phyloP scores from a whole-genome alignment of 2,113 vertebrate species.

The Mesitornis unicolor region DNA sequence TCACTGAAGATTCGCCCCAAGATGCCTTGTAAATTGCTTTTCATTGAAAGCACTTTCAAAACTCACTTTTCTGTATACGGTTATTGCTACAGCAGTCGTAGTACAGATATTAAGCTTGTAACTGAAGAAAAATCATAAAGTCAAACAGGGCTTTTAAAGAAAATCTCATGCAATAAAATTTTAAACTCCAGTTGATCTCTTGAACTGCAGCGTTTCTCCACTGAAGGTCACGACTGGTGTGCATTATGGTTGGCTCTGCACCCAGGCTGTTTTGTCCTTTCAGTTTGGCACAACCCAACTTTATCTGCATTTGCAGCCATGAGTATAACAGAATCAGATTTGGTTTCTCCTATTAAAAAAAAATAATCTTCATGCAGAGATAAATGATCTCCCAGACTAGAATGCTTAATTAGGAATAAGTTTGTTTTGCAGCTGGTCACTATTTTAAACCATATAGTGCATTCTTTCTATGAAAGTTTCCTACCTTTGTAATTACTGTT shows the following conservation, averaged over 20 bases:
- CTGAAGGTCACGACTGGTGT: not conserved
- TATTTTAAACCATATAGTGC: not conserved
- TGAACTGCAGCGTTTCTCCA: not conserved
- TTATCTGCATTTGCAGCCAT: not conserved
- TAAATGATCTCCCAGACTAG: not conserved
- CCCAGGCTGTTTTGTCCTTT: not conserved
- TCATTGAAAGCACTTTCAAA: constrained; percentile 38
- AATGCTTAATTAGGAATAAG: not conserved
- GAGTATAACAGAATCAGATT: not conserved
- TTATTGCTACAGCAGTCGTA: not conserved
- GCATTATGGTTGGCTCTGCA: constrained; percentile 3
- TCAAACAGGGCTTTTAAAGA: constrained; percentile 1
- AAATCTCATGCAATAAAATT: constrained; percentile 38
- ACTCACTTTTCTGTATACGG: constrained; percentile 10
- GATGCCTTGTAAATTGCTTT: constrained; percentile 41
- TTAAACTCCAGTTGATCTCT: constrained; percentile 24
- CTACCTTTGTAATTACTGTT: not conserved
- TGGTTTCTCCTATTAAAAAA: not conserved
- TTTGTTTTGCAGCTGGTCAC: not conserved
- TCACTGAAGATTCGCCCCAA: constrained; percentile 18
- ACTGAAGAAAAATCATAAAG: constrained; percentile 11
- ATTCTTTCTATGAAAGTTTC: not conserved
- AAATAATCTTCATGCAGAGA: not conserved
- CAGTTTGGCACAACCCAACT: not conserved
- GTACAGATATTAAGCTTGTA: not conserved